Conservation (phyloP, 2,113 vertebrate genomes). For the Heteronetta atricapilla region DNA sequence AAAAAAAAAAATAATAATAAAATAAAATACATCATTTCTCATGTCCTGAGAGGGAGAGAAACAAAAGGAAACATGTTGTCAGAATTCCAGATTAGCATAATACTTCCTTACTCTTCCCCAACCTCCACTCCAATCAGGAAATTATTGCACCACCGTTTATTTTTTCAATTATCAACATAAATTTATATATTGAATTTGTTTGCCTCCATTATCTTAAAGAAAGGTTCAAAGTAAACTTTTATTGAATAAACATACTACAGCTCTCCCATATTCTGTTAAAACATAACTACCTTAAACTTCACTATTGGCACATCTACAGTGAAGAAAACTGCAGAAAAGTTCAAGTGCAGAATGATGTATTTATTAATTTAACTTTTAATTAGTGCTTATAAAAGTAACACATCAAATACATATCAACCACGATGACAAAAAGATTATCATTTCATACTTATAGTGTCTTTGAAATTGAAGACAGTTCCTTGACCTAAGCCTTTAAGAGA, state of each 20-base stretch:
- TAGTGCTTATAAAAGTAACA: background rate
- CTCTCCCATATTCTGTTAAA: background rate
- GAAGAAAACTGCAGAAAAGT: background rate
- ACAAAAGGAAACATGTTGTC: background rate
- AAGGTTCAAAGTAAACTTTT: background rate
- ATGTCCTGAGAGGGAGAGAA: background rate
- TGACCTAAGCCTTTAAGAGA: background rate
- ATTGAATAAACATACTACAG: background rate
- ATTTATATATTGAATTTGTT: background rate
- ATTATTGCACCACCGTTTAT: background rate
- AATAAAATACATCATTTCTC: background rate
- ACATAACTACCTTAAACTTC: background rate
- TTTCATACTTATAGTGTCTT: conserved; percentile 64
- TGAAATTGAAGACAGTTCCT: background rate
- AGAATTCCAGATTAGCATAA: background rate
- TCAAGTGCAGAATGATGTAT: background rate
- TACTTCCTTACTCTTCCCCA: rapidly evolving
- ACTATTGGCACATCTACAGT: background rate
- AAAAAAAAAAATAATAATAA: background rate
- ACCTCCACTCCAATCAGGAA: background rate
- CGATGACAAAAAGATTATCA: background rate
- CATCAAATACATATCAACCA: background rate
- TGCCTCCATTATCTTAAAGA: background rate
- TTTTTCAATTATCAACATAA: background rate
- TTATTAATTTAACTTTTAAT: background rate